Evolutionary conservation across 2,888 invertebrate species (phyloP).

Genomic region (Pseudococcus viburni): DNA sequence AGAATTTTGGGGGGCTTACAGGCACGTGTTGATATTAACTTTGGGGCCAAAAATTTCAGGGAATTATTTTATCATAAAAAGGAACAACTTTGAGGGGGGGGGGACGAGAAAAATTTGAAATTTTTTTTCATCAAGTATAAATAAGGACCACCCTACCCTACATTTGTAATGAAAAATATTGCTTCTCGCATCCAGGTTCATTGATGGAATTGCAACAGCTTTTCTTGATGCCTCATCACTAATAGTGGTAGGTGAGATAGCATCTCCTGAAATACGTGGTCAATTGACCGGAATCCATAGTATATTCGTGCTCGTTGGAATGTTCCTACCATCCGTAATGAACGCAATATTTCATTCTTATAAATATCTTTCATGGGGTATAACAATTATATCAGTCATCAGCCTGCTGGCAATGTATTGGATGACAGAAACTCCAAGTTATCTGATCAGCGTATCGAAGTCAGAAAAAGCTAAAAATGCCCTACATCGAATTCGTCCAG

Average conservation of each 20-base stretch:
- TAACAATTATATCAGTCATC: neutral
- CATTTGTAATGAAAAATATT: too few species aligned
- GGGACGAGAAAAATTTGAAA: too few species aligned
- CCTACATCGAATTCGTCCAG: neutral
- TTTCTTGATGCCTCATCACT: neutral
- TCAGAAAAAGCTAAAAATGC: neutral
- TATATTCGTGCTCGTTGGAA: neutral
- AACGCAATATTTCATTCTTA: neutral
- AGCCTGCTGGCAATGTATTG: neutral
- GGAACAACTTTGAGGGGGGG: too few species aligned
- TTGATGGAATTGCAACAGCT: neutral
- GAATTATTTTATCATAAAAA: too few species aligned
- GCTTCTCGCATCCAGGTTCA: constrained; percentile 24
- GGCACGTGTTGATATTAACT: too few species aligned
- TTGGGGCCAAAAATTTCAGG: too few species aligned
- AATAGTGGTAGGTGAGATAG: constrained; percentile 37
- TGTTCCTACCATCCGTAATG: neutral
- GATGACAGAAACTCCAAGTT: constrained; percentile 27
- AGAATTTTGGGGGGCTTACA: too few species aligned
- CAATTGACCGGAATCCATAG: neutral
- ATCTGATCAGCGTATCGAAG: neutral
- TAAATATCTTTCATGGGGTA: neutral
- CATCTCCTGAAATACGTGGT: constrained; percentile 37
- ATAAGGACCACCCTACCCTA: too few species aligned
- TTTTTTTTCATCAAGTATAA: too few species aligned